phyloP scores from a whole-genome alignment of 1,140 invertebrate genomes.

The Melipona quadrifasciata region DNA sequence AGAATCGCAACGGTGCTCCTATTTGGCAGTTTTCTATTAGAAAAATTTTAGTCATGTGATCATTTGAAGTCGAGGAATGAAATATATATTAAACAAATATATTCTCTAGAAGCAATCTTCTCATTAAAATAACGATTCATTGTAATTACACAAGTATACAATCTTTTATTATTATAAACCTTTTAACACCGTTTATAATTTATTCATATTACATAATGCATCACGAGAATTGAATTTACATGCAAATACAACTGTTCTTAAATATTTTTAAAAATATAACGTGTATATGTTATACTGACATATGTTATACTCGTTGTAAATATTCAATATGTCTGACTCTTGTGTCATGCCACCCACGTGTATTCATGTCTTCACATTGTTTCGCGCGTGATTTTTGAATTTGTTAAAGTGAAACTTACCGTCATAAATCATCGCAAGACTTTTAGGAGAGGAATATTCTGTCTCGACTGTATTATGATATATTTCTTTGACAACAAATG shows the following conservation, averaged over 20 bases:
- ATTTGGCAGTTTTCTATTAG: slow-evolving; percentile 13
- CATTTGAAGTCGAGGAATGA: neutral
- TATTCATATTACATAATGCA: slow-evolving; percentile 8
- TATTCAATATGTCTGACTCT: slow-evolving; percentile 3
- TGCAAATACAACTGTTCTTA: neutral
- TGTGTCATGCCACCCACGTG: neutral
- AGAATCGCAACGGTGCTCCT: slow-evolving; percentile 9
- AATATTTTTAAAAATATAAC: neutral
- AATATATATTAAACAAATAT: neutral
- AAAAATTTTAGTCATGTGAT: neutral
- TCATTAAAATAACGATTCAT: neutral
- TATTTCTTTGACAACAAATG: neutral
- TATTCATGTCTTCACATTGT: neutral
- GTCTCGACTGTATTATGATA: neutral
- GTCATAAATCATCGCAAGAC: neutral
- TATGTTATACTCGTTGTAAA: neutral
- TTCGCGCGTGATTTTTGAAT: slow-evolving; percentile 15
- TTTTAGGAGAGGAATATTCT: neutral
- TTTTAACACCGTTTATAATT: neutral
- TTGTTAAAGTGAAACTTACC: neutral
- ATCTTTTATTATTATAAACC: neutral
- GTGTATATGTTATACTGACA: neutral
- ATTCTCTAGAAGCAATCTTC: neutral
- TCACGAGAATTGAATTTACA: neutral
- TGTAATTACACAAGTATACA: neutral